Evolutionary conservation across 2,113 vertebrate genomes (phyloP).

Genomic region (Phyllostomus hastatus): DNA sequence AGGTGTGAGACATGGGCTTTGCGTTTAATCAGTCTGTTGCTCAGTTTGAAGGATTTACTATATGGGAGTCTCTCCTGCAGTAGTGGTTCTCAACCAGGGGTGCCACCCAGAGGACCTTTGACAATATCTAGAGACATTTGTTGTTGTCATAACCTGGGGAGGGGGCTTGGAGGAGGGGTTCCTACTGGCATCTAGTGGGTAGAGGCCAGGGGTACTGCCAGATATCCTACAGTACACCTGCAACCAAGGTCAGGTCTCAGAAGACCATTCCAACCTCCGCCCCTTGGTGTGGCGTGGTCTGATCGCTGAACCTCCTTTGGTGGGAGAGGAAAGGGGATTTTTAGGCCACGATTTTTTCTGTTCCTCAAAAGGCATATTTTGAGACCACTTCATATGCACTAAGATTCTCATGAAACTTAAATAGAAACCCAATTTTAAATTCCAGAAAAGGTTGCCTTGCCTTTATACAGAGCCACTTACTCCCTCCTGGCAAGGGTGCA

Average conservation of each 20-base stretch:
- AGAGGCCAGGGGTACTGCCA: background rate
- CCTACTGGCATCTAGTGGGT: background rate
- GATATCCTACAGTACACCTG: background rate
- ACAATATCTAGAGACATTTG: background rate
- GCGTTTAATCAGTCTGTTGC: background rate
- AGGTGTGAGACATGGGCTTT: background rate
- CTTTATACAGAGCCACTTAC: background rate
- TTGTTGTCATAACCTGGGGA: background rate
- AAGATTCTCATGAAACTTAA: constrained; percentile 36
- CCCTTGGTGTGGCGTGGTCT: background rate
- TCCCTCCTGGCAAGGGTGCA: background rate
- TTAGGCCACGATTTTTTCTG: background rate
- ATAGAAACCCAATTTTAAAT: background rate
- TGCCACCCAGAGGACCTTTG: background rate
- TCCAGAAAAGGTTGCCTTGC: background rate
- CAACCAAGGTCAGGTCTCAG: background rate
- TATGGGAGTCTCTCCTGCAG: background rate
- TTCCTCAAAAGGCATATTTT: constrained; percentile 16
- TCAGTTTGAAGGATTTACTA: background rate
- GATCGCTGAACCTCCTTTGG: background rate
- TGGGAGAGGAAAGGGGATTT: background rate
- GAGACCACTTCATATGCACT: background rate
- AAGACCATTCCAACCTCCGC: background rate
- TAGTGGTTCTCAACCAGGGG: background rate
- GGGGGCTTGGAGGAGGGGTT: background rate